phyloP scores from a whole-genome alignment of 2,797 vertebrate species.

The Netta rufina region DNA sequence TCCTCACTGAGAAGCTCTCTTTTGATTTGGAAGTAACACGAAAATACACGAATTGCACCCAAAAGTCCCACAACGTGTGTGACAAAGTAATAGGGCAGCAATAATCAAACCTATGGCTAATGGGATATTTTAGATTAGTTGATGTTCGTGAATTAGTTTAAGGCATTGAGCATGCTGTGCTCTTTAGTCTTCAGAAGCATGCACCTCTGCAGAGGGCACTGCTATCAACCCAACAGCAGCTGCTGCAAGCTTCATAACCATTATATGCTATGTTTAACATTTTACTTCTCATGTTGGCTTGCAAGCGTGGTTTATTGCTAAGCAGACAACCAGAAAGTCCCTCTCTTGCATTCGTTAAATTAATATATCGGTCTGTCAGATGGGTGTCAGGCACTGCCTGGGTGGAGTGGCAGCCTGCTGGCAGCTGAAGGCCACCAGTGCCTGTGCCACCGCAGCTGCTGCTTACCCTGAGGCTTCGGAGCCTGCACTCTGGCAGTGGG shows the following conservation, averaged over 20 bases:
- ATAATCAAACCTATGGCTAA: neutral
- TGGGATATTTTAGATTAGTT: too few species aligned
- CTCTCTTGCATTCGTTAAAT: neutral
- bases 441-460: accelerated
- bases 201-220: neutral
- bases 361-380: neutral
- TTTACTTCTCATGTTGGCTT: neutral
- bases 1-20: too few species aligned
- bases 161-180: neutral
- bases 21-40: neutral
- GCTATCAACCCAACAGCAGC: too few species aligned
- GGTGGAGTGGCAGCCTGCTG: neutral
- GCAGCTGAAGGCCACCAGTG: accelerated
- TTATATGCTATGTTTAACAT: neutral
- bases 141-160: accelerated
- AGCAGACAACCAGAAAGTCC: neutral
- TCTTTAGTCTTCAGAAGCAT: neutral
- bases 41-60: neutral
- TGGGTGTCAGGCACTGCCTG: neutral
- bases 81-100: neutral
- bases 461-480: neutral
- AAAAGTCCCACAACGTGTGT: neutral
- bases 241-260: neutral
- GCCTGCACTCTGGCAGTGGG: neutral
- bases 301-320: neutral